These are phyloP conservation scores for Pimephales promelas DNA, from an alignment of 2,113 vertebrate species.

Conservation along the genomic window DNA sequence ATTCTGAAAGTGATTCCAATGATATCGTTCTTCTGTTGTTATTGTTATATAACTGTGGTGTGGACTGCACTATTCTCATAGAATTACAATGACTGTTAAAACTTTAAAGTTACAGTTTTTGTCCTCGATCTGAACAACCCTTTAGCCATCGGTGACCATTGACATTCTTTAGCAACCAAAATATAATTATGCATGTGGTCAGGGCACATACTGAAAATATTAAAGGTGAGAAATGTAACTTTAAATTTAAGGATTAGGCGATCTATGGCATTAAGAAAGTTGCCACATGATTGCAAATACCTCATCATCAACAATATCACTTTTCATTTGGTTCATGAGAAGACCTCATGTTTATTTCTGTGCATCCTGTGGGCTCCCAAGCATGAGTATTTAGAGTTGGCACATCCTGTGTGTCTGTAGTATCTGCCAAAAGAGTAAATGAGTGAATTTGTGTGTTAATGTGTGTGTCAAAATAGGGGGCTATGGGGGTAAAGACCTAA, in stretches of 20 bases:
- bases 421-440: constrained; percentile 13
- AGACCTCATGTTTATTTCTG: constrained; percentile 49
- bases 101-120: not conserved
- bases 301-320: constrained; percentile 40
- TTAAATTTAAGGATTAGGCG: too few relatives aligned
- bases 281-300: constrained; percentile 18
- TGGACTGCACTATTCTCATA: not conserved
- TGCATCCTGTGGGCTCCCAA: constrained; percentile 33
- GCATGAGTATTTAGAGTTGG: constrained; percentile 42
- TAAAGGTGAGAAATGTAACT: not conserved
- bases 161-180: not conserved
- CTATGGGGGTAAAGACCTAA: constrained; percentile 25
- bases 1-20: not conserved
- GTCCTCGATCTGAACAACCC: not conserved
- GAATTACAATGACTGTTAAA: not conserved
- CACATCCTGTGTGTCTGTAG: constrained; percentile 5
- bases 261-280: not conserved
- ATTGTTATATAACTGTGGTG: not conserved
- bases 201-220: not conserved
- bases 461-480: constrained; percentile 28
- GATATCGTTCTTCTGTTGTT: not conserved
- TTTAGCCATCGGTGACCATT: not conserved
- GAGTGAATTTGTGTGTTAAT: constrained; percentile 26
- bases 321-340: constrained; percentile 44
- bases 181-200: not conserved